phyloP scores from a whole-genome alignment of 2,888 invertebrate species.

The Meiosimyza decipiens region DNA sequence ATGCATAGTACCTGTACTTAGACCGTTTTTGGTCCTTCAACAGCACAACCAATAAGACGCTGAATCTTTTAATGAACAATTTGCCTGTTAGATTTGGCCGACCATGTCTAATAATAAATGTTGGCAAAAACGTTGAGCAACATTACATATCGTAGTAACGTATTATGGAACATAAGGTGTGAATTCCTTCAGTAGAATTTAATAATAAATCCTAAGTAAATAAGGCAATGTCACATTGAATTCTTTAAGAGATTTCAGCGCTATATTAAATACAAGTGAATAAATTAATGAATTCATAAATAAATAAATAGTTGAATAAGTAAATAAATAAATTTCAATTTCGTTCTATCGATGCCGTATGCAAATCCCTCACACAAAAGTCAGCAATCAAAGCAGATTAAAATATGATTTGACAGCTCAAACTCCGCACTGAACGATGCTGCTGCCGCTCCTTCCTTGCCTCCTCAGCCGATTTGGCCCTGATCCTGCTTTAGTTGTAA shows the following conservation, averaged over 20 bases:
- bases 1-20: constrained; percentile 51
- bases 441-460: not conserved
- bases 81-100: constrained; percentile 34
- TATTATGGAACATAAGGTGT: not conserved
- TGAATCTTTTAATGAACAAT: constrained; percentile 50
- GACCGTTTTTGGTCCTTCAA: constrained; percentile 48
- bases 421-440: constrained; percentile 7
- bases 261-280: not conserved
- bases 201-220: constrained; percentile 13
- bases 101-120: not conserved
- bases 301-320: not conserved
- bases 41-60: not conserved
- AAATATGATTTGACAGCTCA: constrained; percentile 63
- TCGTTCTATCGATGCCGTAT: constrained; percentile 46
- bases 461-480: not conserved
- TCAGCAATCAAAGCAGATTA: constrained; percentile 65
- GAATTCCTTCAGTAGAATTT: constrained; percentile 27
- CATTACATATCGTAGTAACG: not conserved
- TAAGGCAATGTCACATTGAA: not conserved
- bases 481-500: constrained; percentile 2
- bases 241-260: not conserved
- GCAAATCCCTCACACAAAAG: constrained; percentile 62
- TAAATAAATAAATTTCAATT: constrained; percentile 56
- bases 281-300: too few relatives aligned
- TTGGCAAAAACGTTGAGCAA: too few relatives aligned